Base-by-base conservation (phyloP, 2,888 invertebrate genomes). In the Argynnis bischoffii region DNA sequence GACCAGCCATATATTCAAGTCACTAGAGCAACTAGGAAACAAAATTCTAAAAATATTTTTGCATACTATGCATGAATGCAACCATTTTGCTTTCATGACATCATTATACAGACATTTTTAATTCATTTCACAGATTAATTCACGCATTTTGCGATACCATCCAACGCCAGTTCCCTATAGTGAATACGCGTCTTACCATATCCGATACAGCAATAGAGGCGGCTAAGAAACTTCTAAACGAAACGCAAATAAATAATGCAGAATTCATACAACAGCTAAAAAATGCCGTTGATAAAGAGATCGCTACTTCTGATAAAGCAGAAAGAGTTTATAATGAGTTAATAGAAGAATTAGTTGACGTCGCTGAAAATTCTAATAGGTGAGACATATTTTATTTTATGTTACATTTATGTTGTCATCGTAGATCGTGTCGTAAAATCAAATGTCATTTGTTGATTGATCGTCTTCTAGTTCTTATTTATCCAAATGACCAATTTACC, bases 121-220 rank as follows among this genome's bases (percentile, higher is more conserved):
- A n/a, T 46, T 46, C 63, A 31, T 46, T 61, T 50, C 8, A 14
- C 78, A 94, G 94, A 77, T 77, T 95, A 69, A 94, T 95, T 72
- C 94, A 94, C 73, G 86, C 84, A 0, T 85, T 95, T 64, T 84
- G 90, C 54, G 94, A 94, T 3, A 80, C 88, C 0, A 86, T 95
- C 0, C 93, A 93, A 67, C 94, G 94, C 41, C 89, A 92, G 73
- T 95, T 95, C 79, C 94, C 94, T 0, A 94, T 95, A 0, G 93
- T 95, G 16, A 93, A 94, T 65, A 95, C 96, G 1, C 90, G 93
- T 3, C 81, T 94, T 0, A 85, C 92, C 18, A 88, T 96, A 69
- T 90, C 95, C 0, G 89, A 94, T 2, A 77, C 78, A 0, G 93
- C 94, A 15, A 78, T 95, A 4, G 80, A 87, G 1, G 83, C 89